phyloP scores from a whole-genome alignment of 2,113 vertebrate species.

The Boleophthalmus pectinirostris region DNA sequence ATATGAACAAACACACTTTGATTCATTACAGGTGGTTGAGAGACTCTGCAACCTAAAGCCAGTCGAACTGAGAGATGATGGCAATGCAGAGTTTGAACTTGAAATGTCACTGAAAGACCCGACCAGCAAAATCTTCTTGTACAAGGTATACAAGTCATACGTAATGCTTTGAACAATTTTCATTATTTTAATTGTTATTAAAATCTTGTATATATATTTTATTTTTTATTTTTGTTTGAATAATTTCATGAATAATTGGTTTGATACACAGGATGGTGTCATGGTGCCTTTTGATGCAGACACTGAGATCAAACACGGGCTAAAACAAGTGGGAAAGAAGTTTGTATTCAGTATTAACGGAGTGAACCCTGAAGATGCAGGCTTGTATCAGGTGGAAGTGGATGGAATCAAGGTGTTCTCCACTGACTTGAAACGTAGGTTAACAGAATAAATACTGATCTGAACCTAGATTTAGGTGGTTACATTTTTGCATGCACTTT shows the following conservation, averaged over 20 bases:
- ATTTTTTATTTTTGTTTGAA: too few relatives aligned
- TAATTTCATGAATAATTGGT: too few relatives aligned
- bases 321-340: constrained; percentile 80
- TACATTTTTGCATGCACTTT: too few relatives aligned
- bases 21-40: constrained; percentile 75
- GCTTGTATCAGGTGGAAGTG: constrained; percentile 85
- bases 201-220: background rate
- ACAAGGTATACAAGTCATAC: constrained; percentile 77
- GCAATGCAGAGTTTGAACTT: constrained; percentile 81
- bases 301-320: constrained; percentile 74
- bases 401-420: constrained; percentile 86
- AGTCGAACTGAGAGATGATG: constrained; percentile 73
- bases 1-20: background rate
- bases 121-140: constrained; percentile 82
- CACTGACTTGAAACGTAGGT: constrained; percentile 82
- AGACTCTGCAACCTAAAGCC: constrained; percentile 78
- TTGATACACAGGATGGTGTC: constrained; percentile 80
- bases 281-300: constrained; percentile 75
- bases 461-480: background rate
- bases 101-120: constrained; percentile 84
- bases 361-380: constrained; percentile 82
- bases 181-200: background rate
- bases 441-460: background rate
- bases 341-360: constrained; percentile 83
- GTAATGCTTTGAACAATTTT: background rate